Percentiles rank a stretch among this genome's conserved stretches.
Conservation (phyloP, 2,113 vertebrate species). For the Oophaga pumilio region DNA sequence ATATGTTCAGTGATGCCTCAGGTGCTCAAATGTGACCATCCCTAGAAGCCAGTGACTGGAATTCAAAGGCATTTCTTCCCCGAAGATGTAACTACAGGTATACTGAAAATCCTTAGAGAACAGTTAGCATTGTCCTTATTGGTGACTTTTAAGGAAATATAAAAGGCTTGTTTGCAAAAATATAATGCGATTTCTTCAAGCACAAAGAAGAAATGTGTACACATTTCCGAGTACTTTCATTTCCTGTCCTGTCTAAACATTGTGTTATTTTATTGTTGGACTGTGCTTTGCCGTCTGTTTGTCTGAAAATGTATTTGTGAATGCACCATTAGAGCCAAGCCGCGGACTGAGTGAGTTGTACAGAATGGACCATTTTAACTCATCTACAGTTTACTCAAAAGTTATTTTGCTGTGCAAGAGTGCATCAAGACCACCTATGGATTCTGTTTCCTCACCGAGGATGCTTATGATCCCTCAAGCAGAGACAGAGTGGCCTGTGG, state of each 20-base stretch:
- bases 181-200: constrained; percentile 38
- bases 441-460: constrained; percentile 62
- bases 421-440: constrained; percentile 62
- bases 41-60: not conserved
- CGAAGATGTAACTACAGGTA: constrained; percentile 2
- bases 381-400: constrained; percentile 62
- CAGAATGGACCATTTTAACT: constrained; percentile 55
- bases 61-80: not conserved
- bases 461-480: constrained; percentile 64
- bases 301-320: constrained; percentile 56
- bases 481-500: constrained; percentile 55
- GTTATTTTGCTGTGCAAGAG: constrained; percentile 60
- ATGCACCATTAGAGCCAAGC: constrained; percentile 54
- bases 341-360: constrained; percentile 25
- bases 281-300: constrained; percentile 50
- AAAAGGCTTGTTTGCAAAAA: constrained; percentile 45
- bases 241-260: constrained; percentile 55
- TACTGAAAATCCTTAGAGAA: constrained; percentile 1
- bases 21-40: too few relatives aligned
- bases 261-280: constrained; percentile 54
- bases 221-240: constrained; percentile 44
- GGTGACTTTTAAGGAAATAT: constrained; percentile 33
- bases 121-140: not conserved
- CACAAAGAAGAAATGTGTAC: constrained; percentile 42
- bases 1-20: not conserved